Evolutionary conservation across 1,140 invertebrate species (phyloP).

Genomic region (Plectrocnemia conspersa): DNA sequence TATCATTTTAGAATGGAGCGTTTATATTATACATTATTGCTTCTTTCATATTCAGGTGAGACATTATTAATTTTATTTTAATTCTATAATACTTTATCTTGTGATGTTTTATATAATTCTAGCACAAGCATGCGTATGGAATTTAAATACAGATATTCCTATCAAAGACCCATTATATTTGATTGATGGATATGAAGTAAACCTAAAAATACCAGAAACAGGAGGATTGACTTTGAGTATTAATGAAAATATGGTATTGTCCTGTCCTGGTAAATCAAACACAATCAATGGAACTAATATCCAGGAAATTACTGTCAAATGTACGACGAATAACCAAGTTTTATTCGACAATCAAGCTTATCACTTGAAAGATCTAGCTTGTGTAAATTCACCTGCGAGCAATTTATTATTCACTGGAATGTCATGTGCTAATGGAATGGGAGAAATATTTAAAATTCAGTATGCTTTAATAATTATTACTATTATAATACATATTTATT

Average conservation of each 20-base stretch:
- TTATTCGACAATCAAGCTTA: slow-evolving; percentile 5
- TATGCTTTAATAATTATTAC: slow-evolving; percentile 5
- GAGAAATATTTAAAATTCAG: slow-evolving; percentile 27
- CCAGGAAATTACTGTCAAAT: slow-evolving; percentile 20
- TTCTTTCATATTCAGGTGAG: no score
- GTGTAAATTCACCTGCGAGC: slow-evolving; percentile 14
- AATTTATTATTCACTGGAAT: slow-evolving; percentile 12
- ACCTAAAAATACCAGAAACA: slow-evolving; percentile 13
- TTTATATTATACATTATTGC: no score
- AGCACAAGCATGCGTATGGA: slow-evolving; percentile 27
- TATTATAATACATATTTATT: slow-evolving; percentile 9
- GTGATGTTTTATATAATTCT: slow-evolving; percentile 4
- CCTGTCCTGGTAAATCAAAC: slow-evolving; percentile 27
- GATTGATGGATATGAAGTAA: neutral
- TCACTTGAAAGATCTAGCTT: slow-evolving; percentile 19
- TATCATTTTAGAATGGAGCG: no score
- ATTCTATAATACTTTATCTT: no score
- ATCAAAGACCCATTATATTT: slow-evolving; percentile 25
- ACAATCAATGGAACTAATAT: slow-evolving; percentile 22
- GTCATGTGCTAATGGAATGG: slow-evolving; percentile 18
- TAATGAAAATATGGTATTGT: slow-evolving; percentile 16
- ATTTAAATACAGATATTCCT: slow-evolving; percentile 28
- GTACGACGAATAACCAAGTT: slow-evolving; percentile 17
- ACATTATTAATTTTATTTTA: neutral
- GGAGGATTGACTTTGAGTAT: slow-evolving; percentile 14